phyloP scores from a whole-genome alignment of 2,113 vertebrate species.

The Panurus biarmicus region DNA sequence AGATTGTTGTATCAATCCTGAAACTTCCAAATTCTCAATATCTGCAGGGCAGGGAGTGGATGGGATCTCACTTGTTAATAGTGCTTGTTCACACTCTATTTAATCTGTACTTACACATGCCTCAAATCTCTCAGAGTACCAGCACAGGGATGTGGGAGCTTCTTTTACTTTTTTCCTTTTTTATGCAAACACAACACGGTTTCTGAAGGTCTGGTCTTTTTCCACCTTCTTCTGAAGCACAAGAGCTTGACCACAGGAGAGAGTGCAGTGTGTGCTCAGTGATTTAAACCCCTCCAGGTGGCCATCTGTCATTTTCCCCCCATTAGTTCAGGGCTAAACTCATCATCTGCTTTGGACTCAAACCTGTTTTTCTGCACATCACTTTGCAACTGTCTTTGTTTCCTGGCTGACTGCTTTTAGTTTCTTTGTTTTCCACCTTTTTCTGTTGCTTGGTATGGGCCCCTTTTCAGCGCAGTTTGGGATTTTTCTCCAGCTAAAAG shows the following conservation, averaged over 20 bases:
- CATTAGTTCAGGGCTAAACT: background rate
- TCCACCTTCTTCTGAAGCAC: background rate
- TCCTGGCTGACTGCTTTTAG: background rate
- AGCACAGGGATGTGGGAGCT: too few relatives aligned
- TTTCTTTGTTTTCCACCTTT: background rate
- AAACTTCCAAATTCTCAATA: background rate
- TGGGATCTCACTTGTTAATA: background rate
- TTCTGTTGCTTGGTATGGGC: background rate
- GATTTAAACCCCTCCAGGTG: background rate
- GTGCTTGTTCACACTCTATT: background rate
- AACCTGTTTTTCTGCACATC: background rate
- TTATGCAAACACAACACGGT: fast-evolving
- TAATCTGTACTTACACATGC: background rate
- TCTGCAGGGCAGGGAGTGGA: background rate
- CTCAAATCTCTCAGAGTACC: background rate
- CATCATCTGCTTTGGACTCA: background rate
- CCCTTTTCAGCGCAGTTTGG: background rate
- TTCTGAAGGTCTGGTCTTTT: background rate
- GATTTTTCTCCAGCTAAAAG: background rate
- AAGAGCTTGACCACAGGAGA: background rate
- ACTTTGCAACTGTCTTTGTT: background rate
- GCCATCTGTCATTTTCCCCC: background rate
- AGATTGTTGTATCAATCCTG: background rate
- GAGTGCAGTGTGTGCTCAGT: background rate
- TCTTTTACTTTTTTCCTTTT: background rate